These are phyloP conservation scores for Oceanites oceanicus DNA, from an alignment of 2,113 vertebrate species.

Conservation along the genomic window DNA sequence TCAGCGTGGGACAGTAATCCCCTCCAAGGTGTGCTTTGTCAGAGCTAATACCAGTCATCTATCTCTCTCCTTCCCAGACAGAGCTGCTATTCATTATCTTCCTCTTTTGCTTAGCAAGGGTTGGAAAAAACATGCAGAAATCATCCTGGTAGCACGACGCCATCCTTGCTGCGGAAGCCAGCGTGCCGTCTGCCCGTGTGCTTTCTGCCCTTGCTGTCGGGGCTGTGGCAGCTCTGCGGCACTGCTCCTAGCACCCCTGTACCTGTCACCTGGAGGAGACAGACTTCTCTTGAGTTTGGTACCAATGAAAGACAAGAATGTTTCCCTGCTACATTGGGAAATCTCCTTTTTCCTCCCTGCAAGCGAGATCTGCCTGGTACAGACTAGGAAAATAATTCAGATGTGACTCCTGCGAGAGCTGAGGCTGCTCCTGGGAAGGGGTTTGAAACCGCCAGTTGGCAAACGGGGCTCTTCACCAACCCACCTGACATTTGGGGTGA, in stretches of 20 bases:
- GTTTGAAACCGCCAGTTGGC: not conserved
- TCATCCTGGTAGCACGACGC: fast-evolving
- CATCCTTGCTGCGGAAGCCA: not conserved
- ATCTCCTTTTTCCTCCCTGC: not conserved
- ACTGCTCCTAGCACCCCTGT: not conserved
- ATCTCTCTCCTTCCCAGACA: not conserved
- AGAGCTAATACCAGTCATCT: not conserved
- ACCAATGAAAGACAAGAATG: not conserved
- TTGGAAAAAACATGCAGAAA: not conserved
- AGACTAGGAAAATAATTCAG: not conserved
- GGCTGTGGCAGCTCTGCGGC: not conserved
- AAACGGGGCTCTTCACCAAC: not conserved
- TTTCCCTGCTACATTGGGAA: not conserved
- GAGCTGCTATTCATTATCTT: not conserved
- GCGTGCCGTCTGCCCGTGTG: fast-evolving
- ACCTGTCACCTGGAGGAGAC: not conserved
- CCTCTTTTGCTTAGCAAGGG: not conserved
- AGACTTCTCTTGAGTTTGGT: not conserved
- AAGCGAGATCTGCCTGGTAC: not conserved
- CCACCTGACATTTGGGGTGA: not conserved
- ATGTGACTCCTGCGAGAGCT: not conserved
- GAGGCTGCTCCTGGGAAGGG: not conserved
- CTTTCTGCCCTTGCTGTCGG: not conserved
- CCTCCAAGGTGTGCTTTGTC: not conserved
- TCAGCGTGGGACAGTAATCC: not conserved